Evolutionary conservation across 2,888 invertebrate genomes (phyloP), one percentile per base, ranked within the genome.

Genomic region (Anoplius nigerrimus): DNA sequence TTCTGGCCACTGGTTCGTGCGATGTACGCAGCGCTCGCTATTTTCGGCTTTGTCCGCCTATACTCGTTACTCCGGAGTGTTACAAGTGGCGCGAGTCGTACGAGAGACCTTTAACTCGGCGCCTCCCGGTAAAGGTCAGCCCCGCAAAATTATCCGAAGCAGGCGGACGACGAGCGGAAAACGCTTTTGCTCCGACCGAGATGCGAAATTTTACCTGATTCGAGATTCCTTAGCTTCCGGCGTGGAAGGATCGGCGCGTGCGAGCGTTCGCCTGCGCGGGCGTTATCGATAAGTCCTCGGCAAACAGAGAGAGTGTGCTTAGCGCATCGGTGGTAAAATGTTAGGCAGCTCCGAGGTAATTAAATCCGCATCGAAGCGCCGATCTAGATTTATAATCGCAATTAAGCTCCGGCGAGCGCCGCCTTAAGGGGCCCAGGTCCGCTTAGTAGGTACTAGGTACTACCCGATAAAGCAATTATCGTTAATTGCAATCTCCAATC

Each of bases 401-500:
- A 81, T 81, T 72, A 74, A 76, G 59, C 53, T 48, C n/a, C 54
- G 66, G 66, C 56, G 69, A 66, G 59, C 61, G 62, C 34, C 34
- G 34, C 34, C 34, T 34, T 34, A 34, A 34, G 67, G 65, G 58
- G 69, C 56, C n/a, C 61, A 56, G 55, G 69, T 45, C 58, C 65
- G 70, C 53, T 67, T 61, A 60, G 58, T 55, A 52, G 63, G 43
- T 62, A 58, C 34, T 46, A 54, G 43, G 24, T 6, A 48, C 48
- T 71, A 67, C 55, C 54, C 72, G 74, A 75, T 75, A 75, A 75
- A 74, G 76, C 73, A 80, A 82, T 83, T 81, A 82, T 83, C 81
- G 73, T 78, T 81, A 83, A 82, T 83, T 81, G 77, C 76, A 62
- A 82, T 81, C 82, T 75, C 64, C 76, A 75, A 78, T 79, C 76